Conservation (phyloP, 2,113 vertebrate species). For the Syngnathoides biaculeatus region DNA sequence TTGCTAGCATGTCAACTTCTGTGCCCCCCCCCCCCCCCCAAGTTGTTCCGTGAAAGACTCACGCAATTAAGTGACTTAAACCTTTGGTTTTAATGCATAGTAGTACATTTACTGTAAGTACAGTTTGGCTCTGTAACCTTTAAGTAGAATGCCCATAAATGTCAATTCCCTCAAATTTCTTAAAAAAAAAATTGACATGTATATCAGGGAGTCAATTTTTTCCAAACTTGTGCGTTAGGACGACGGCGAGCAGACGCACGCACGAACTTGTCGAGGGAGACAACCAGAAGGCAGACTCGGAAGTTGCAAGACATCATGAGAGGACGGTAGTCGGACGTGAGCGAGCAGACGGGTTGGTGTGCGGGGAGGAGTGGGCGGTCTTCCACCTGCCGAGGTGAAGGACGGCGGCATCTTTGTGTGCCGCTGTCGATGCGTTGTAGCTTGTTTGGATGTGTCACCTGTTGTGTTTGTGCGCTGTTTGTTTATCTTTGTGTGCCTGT, state of each 20-base stretch:
- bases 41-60: too few relatives aligned
- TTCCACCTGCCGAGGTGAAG: slow-evolving; percentile 51
- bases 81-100: too few relatives aligned
- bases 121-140: too few relatives aligned
- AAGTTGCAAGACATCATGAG: slow-evolving; percentile 31
- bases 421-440: slow-evolving; percentile 30
- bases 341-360: slow-evolving; percentile 38
- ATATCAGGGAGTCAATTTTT: too few relatives aligned
- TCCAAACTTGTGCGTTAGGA: background rate
- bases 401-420: slow-evolving; percentile 23
- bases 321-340: slow-evolving; percentile 37
- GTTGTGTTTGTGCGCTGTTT: slow-evolving; percentile 33
- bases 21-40: too few relatives aligned
- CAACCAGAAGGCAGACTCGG: slow-evolving; percentile 8
- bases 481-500: slow-evolving; percentile 29
- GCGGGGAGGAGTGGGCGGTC: slow-evolving; percentile 15
- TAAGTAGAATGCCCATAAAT: too few relatives aligned
- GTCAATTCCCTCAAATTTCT: too few relatives aligned
- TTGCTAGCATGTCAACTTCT: too few relatives aligned
- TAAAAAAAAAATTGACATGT: too few relatives aligned
- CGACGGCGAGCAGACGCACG: slow-evolving; percentile 13
- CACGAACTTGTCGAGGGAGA: slow-evolving; percentile 10
- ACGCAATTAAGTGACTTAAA: too few relatives aligned
- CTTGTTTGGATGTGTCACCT: slow-evolving; percentile 30
- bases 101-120: too few relatives aligned